A percentile compares a stretch with the other conserved stretches of the same genome.
Evolutionary conservation across 2,113 vertebrate genomes (phyloP).

Genomic region (Lepisosteus oculatus): DNA sequence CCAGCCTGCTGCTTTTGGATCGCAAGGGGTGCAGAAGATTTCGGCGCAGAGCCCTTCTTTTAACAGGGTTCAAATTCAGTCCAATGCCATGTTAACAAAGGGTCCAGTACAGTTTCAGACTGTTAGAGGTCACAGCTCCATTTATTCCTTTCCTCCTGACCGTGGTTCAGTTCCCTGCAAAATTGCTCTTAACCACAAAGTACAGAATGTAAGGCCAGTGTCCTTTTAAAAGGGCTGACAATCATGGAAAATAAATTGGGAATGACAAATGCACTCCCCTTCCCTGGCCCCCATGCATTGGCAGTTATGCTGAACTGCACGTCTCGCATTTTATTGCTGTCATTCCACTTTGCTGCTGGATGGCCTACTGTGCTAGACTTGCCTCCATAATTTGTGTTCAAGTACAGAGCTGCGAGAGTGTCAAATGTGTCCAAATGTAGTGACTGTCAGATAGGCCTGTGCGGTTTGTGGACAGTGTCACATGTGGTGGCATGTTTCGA

Average conservation of each 20-base stretch:
- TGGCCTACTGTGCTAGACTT: neutral
- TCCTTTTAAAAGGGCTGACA: conserved; percentile 50
- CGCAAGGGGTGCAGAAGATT: neutral
- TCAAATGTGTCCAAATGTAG: neutral
- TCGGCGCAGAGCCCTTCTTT: neutral
- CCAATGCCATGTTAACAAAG: conserved; percentile 15
- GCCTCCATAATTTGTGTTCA: neutral
- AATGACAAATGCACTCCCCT: conserved; percentile 39
- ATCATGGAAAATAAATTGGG: conserved; percentile 45
- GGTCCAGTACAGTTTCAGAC: neutral
- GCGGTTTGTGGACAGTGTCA: neutral
- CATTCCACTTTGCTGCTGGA: neutral
- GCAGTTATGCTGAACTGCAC: conserved; percentile 7
- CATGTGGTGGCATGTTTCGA: conserved; percentile 5
- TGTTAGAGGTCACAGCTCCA: conserved; percentile 18
- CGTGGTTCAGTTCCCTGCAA: conserved; percentile 10
- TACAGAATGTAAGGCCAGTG: conserved; percentile 41
- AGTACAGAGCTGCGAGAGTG: neutral
- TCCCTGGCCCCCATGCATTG: neutral
- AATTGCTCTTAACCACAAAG: conserved; percentile 46
- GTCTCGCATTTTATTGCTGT: conserved; percentile 10
- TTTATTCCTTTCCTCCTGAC: conserved; percentile 14
- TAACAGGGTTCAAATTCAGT: conserved; percentile 6
- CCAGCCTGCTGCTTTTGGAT: neutral
- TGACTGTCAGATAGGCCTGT: neutral